These are phyloP conservation scores for Ostrea edulis DNA, from an alignment of 1,140 invertebrate species.

Conservation along the genomic window DNA sequence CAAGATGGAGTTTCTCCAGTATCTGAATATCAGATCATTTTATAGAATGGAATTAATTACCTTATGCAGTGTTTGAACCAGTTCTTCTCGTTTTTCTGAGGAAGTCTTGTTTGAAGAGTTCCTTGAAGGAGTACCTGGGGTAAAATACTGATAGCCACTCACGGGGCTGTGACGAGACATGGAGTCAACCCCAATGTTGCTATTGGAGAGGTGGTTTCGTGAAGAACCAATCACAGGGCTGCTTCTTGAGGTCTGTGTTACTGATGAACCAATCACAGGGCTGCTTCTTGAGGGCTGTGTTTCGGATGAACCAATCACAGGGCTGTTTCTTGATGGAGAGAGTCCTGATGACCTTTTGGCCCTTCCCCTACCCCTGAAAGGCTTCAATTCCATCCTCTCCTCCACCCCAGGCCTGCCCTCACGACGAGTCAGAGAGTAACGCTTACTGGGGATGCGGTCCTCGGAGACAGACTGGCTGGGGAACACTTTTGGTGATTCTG, in stretches of 20 bases:
- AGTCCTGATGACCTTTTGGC: not conserved
- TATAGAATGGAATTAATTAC: not conserved
- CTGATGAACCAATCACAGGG: not conserved
- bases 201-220: not conserved
- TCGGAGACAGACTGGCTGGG: not conserved
- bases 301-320: constrained; percentile 16
- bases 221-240: not conserved
- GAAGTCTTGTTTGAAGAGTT: not conserved
- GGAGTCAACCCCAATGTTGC: not conserved
- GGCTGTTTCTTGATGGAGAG: not conserved
- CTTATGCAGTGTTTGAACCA: constrained; percentile 4
- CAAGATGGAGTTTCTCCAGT: too few relatives aligned
- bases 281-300: not conserved
- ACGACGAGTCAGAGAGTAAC: not conserved
- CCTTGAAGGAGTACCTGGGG: not conserved
- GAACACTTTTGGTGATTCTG: not conserved
- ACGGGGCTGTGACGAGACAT: not conserved
- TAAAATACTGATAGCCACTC: not conserved
- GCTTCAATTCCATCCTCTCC: constrained; percentile 12
- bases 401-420: constrained; percentile 22
- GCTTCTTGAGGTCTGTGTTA: not conserved
- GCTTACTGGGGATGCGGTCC: constrained; percentile 20
- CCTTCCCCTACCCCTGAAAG: not conserved
- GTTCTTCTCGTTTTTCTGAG: not conserved
- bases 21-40: not conserved